These are phyloP conservation scores for Marmota monax DNA, from an alignment of 2,113 vertebrate genomes.

Conservation along the genomic window DNA sequence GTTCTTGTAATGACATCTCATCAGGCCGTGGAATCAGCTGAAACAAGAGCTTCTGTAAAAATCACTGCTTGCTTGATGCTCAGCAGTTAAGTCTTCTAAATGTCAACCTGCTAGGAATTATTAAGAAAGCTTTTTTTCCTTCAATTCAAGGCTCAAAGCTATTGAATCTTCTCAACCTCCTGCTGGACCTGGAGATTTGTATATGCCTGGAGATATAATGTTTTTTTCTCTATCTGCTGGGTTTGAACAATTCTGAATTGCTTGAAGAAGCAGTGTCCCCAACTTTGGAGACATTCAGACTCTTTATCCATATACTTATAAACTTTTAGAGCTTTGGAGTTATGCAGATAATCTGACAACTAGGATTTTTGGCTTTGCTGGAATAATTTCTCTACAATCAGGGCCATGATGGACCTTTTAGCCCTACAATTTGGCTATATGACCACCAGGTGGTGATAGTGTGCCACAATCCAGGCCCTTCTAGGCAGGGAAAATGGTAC, in stretches of 20 bases:
- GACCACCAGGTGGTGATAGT: conserved; percentile 63
- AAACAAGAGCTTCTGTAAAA: conserved; percentile 51
- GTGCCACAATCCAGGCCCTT: not conserved
- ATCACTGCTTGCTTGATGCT: not conserved
- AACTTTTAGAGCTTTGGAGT: not conserved
- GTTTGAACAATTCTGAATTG: conserved; percentile 49
- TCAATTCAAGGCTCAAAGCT: conserved; percentile 49
- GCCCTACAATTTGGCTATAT: conserved; percentile 67
- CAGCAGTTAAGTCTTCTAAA: conserved; percentile 52
- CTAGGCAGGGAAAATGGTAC: rapidly evolving
- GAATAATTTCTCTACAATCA: not conserved
- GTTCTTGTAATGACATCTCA: conserved; percentile 32
- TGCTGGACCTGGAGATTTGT: conserved; percentile 3
- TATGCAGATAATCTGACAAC: not conserved
- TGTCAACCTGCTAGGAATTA: conserved; percentile 50
- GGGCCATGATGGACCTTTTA: not conserved
- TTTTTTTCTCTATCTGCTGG: conserved; percentile 39
- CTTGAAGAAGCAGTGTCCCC: not conserved
- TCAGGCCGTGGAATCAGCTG: conserved; percentile 24
- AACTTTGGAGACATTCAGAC: not conserved
- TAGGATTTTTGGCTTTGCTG: not conserved
- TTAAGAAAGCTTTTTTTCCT: conserved; percentile 18
- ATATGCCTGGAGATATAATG: not conserved
- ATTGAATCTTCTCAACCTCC: conserved; percentile 41
- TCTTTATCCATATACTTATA: conserved; percentile 32